Percentiles rank a stretch among this genome's conserved stretches.
Evolutionary conservation across 1,140 invertebrate genomes (phyloP).

Genomic region (Formica selysi): DNA sequence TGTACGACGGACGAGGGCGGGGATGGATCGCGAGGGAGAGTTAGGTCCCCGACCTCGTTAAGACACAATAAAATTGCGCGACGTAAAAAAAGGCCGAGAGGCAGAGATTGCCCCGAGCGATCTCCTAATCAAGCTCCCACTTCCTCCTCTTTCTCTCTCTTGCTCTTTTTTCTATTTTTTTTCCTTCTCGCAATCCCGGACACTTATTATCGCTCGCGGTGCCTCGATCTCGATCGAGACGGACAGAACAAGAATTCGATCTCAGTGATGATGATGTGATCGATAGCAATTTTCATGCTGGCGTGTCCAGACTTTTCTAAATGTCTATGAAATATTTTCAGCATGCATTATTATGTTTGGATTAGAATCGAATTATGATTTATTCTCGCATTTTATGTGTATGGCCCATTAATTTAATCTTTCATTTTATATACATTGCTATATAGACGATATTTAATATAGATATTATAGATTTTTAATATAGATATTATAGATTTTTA

Average conservation of each 20-base stretch:
- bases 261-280: slow-evolving; percentile 35
- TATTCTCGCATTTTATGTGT: not conserved
- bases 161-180: slow-evolving; percentile 36
- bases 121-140: slow-evolving; percentile 78
- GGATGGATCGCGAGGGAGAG: slow-evolving; percentile 19
- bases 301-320: not conserved
- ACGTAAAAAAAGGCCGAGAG: slow-evolving; percentile 70
- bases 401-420: not conserved
- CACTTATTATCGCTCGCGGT: slow-evolving; percentile 53
- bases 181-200: slow-evolving; percentile 18
- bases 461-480: too few species aligned
- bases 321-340: not conserved
- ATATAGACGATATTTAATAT: too few species aligned
- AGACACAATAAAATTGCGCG: slow-evolving; percentile 80
- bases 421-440: not conserved
- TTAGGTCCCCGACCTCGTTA: slow-evolving; percentile 80
- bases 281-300: not conserved
- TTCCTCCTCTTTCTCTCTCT: slow-evolving; percentile 21
- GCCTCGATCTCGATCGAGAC: slow-evolving; percentile 68
- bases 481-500: too few species aligned
- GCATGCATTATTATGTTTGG: not conserved
- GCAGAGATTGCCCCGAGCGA: slow-evolving; percentile 76
- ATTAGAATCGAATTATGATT: not conserved
- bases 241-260: slow-evolving; percentile 2
- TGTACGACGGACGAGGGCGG: slow-evolving; percentile 67